Evolutionary conservation across 2,113 vertebrate genomes (phyloP).

Genomic region (Meleagris gallopavo): DNA sequence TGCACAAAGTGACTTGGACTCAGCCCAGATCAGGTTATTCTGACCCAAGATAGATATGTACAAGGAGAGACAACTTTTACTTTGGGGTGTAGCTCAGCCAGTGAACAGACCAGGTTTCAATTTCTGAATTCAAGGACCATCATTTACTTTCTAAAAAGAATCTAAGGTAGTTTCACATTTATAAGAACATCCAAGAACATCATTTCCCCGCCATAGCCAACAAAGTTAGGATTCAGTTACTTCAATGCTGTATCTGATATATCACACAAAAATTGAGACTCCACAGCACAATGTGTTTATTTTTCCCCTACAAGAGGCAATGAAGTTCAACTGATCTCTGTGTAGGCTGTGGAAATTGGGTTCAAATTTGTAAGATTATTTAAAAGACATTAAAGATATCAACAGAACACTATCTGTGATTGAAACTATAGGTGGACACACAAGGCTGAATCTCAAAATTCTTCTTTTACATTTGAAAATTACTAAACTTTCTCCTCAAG

Average conservation of each 20-base stretch:
- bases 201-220: neutral
- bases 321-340: neutral
- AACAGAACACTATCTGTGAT: neutral
- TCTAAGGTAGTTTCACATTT: neutral
- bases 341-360: neutral
- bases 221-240: neutral
- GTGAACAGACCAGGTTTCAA: neutral
- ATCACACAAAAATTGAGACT: neutral
- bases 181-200: neutral
- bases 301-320: neutral
- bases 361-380: neutral
- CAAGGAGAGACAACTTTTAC: neutral
- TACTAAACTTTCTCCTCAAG: neutral
- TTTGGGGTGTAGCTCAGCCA: neutral
- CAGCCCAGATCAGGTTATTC: neutral
- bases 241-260: neutral
- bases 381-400: neutral
- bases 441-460: neutral
- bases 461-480: neutral
- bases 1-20: rapidly evolving
- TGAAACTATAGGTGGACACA: neutral
- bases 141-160: neutral
- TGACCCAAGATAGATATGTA: neutral
- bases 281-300: neutral
- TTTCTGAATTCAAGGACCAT: neutral